Evolutionary conservation across 1,140 invertebrate species (phyloP).

Genomic region (Hestina assimilis): DNA sequence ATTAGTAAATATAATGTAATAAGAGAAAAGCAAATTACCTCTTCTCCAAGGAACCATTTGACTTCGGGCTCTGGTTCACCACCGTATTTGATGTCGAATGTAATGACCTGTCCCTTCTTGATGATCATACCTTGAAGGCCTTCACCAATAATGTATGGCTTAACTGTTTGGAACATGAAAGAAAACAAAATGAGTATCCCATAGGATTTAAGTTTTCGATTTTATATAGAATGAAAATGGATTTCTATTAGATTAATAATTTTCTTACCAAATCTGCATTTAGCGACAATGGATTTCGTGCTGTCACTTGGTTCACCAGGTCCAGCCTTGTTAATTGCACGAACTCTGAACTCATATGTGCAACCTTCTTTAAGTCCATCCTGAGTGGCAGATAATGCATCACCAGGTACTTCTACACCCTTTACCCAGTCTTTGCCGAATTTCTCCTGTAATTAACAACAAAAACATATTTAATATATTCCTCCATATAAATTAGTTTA

Average conservation of each 20-base stretch:
- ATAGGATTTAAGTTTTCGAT: too few species aligned
- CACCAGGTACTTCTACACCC: constrained; percentile 88
- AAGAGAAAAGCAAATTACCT: constrained; percentile 74
- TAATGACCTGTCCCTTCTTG: constrained; percentile 95
- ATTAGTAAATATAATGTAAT: neutral
- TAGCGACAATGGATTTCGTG: constrained; percentile 96
- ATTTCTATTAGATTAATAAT: too few species aligned
- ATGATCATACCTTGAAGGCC: constrained; percentile 90
- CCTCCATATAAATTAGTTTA: neutral
- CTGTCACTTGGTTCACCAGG: constrained; percentile 96
- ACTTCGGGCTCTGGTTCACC: constrained; percentile 96
- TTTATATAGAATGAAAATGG: too few species aligned
- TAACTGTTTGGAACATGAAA: constrained; percentile 80
- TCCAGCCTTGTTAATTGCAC: constrained; percentile 97
- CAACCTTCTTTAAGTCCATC: constrained; percentile 95
- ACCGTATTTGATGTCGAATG: constrained; percentile 95
- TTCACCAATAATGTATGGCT: constrained; percentile 94
- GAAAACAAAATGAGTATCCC: too few species aligned
- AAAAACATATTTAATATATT: neutral
- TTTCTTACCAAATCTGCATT: constrained; percentile 88
- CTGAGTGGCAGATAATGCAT: constrained; percentile 87
- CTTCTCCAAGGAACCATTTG: constrained; percentile 86
- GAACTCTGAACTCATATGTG: constrained; percentile 97
- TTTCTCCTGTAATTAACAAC: constrained; percentile 82
- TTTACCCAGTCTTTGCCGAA: constrained; percentile 93